Conservation (phyloP, 2,888 invertebrate species). For the Cerceris rybyensis region DNA sequence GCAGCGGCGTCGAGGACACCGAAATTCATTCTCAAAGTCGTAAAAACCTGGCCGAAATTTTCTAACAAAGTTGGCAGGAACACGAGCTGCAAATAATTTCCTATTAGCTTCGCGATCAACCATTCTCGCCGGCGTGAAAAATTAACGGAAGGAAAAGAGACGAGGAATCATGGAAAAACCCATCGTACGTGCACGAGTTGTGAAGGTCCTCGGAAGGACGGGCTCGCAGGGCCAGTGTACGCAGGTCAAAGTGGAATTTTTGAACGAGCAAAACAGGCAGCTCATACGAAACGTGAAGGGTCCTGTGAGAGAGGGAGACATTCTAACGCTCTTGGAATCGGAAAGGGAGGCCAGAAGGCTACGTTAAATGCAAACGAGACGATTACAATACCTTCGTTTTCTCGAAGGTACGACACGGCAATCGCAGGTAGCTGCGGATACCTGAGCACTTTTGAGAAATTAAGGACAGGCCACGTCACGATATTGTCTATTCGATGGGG, state of each 20-base stretch:
- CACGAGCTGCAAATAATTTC: background rate
- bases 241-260: conserved; percentile 98
- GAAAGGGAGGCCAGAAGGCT: conserved; percentile 99
- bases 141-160: background rate
- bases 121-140: background rate
- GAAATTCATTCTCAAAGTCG: no score
- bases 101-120: conserved; percentile 1
- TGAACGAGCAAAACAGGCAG: conserved; percentile 97
- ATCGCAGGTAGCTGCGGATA: no score
- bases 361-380: conserved; percentile 83
- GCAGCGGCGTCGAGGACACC: no score
- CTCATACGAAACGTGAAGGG: conserved; percentile 99
- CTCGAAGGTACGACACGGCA: no score
- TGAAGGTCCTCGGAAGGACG: conserved; percentile 98
- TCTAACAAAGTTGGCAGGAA: conserved; percentile 36
- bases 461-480: no score
- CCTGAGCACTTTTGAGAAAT: no score
- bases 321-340: conserved; percentile 98
- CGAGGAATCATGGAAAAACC: conserved; percentile 89
- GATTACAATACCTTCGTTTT: no score
- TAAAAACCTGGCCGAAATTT: conserved; percentile 1
- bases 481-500: no score
- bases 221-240: conserved; percentile 99
- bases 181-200: conserved; percentile 94
- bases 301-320: conserved; percentile 99